These are phyloP conservation scores for Neodontobutis hainanensis DNA, from an alignment of 2,113 vertebrate genomes.

Conservation along the genomic window DNA sequence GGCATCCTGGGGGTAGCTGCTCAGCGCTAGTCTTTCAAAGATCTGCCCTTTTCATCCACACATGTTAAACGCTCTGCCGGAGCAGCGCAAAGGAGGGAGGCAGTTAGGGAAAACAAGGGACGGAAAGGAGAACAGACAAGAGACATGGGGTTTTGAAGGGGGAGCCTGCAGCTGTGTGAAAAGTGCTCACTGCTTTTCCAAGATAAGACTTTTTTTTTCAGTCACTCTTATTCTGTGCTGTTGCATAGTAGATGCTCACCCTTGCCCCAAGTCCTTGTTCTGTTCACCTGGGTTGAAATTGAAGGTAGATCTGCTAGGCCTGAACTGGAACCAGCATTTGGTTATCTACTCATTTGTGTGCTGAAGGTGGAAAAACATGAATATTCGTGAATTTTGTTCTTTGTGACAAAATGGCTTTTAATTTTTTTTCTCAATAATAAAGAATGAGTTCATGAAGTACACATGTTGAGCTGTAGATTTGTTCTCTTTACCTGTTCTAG, in stretches of 20 bases:
- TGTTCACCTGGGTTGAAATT: constrained; percentile 67
- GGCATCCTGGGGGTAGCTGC: constrained; percentile 74
- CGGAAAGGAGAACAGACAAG: constrained; percentile 54
- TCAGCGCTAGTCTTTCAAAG: constrained; percentile 76
- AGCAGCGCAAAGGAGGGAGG: constrained; percentile 53
- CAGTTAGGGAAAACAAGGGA: constrained; percentile 35
- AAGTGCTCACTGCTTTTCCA: constrained; percentile 78
- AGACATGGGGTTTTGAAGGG: constrained; percentile 48
- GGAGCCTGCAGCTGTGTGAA: constrained; percentile 77
- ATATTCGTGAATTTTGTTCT: no score
- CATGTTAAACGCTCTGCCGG: constrained; percentile 75
- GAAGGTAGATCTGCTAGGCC: constrained; percentile 51
- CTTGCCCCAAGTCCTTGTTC: constrained; percentile 66
- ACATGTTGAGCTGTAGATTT: no score
- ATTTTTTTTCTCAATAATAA: no score
- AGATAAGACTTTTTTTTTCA: constrained; percentile 75
- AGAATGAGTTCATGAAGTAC: no score
- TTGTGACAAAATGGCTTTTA: no score
- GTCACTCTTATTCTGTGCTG: constrained; percentile 44
- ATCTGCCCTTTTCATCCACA: constrained; percentile 79
- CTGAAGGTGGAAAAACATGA: no score
- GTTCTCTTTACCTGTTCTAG: no score
- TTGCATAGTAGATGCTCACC: constrained; percentile 60
- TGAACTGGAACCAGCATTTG: constrained; percentile 68
- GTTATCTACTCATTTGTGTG: constrained; percentile 35